These are phyloP conservation scores for Strigamia crassipes DNA, from an alignment of 2,888 invertebrate genomes.

Conservation along the genomic window DNA sequence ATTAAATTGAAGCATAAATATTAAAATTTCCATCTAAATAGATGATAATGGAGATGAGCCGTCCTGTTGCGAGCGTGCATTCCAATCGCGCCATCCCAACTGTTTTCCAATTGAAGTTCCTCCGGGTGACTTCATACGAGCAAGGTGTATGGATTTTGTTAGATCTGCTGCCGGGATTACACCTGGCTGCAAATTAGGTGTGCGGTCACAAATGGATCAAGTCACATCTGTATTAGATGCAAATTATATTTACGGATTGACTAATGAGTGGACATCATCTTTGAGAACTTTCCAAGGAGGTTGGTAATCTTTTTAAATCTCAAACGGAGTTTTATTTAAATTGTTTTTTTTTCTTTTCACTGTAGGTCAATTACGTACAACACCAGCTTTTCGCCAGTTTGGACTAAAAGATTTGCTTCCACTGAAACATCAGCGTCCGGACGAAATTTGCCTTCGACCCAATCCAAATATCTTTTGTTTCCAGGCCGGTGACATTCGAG, in stretches of 20 bases:
- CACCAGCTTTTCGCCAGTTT: conserved; percentile 83
- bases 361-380: conserved; percentile 78
- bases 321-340: background rate
- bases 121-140: conserved; percentile 54
- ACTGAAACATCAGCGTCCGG: conserved; percentile 83
- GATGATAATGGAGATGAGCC: conserved; percentile 50
- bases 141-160: conserved; percentile 54
- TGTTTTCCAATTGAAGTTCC: conserved; percentile 55
- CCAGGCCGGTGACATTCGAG: conserved; percentile 68
- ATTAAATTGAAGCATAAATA: background rate
- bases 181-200: conserved; percentile 54
- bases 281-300: conserved; percentile 53
- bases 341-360: too few relatives aligned
- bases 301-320: background rate
- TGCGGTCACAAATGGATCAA: conserved; percentile 53
- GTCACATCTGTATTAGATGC: conserved; percentile 54
- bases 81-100: conserved; percentile 53
- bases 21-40: background rate
- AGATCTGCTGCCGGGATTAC: conserved; percentile 53
- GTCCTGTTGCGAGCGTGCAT: conserved; percentile 49
- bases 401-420: conserved; percentile 86
- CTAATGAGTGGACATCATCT: conserved; percentile 60
- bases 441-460: conserved; percentile 88
- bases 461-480: conserved; percentile 90
- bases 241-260: conserved; percentile 54